These are phyloP conservation scores for Trichosurus vulpecula DNA, from an alignment of 2,797 vertebrate genomes.

Conservation along the genomic window DNA sequence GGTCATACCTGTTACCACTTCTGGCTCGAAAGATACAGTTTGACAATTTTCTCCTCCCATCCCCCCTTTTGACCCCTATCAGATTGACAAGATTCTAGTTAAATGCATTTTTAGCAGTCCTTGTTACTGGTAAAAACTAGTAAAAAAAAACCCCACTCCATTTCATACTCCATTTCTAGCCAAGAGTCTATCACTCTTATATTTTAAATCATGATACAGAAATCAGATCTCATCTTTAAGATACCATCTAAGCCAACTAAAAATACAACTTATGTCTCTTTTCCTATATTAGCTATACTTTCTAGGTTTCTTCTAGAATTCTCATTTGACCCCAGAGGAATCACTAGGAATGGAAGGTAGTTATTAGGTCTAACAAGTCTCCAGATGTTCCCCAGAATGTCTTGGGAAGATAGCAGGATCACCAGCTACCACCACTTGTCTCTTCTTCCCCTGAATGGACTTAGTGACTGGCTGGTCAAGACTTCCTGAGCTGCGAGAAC, in stretches of 20 bases:
- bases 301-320: not conserved
- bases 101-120: not conserved
- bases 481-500: not conserved
- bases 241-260: not conserved
- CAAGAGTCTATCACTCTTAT: not conserved
- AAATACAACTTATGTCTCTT: not conserved
- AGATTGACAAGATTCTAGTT: not conserved
- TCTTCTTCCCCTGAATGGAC: not conserved
- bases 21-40: not conserved
- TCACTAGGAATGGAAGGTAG: not conserved
- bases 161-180: not conserved
- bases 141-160: no score
- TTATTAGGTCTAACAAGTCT: not conserved
- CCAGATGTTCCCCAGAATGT: not conserved
- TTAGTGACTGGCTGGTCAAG: not conserved
- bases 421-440: not conserved
- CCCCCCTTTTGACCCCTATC: not conserved
- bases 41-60: not conserved
- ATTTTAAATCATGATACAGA: not conserved
- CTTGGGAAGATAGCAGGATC: not conserved
- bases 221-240: not conserved
- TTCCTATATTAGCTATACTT: not conserved
- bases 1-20: not conserved
- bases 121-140: no score
- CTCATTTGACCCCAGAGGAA: not conserved